Conservation (phyloP, 2,113 vertebrate genomes). For the Phocoena phocoena region DNA sequence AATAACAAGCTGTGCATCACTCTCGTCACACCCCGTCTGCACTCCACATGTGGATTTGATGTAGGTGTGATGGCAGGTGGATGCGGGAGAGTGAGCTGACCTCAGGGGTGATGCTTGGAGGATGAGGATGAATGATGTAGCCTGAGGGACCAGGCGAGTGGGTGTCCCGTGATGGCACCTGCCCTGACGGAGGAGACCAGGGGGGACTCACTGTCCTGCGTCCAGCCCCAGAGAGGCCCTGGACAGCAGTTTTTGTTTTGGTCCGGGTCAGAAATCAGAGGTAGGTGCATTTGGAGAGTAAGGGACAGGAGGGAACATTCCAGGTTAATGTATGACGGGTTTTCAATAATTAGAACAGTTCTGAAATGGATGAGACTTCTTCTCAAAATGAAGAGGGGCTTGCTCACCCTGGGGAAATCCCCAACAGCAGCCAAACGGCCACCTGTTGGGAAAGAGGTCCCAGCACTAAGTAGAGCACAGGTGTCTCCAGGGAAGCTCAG, state of each 20-base stretch:
- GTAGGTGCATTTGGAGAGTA: neutral
- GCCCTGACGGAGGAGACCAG: neutral
- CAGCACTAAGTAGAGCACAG: neutral
- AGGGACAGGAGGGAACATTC: neutral
- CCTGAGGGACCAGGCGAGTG: neutral
- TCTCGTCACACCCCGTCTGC: neutral
- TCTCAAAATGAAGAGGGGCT: neutral
- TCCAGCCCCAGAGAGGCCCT: neutral
- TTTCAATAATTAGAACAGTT: neutral
- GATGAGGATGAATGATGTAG: neutral
- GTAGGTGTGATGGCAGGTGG: neutral
- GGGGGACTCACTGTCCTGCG: neutral
- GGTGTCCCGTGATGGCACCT: neutral
- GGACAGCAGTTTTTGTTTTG: neutral
- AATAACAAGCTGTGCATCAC: too few species aligned
- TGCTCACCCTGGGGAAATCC: neutral
- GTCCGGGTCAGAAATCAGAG: neutral
- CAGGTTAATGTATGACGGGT: neutral
- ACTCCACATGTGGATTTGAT: neutral
- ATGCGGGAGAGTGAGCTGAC: neutral
- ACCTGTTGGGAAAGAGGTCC: too few species aligned
- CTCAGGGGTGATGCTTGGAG: neutral
- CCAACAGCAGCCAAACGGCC: too few species aligned
- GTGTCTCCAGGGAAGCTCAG: neutral
- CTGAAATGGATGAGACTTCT: neutral